phyloP scores from a whole-genome alignment of 2,113 vertebrate genomes.

The Aegithalos caudatus region DNA sequence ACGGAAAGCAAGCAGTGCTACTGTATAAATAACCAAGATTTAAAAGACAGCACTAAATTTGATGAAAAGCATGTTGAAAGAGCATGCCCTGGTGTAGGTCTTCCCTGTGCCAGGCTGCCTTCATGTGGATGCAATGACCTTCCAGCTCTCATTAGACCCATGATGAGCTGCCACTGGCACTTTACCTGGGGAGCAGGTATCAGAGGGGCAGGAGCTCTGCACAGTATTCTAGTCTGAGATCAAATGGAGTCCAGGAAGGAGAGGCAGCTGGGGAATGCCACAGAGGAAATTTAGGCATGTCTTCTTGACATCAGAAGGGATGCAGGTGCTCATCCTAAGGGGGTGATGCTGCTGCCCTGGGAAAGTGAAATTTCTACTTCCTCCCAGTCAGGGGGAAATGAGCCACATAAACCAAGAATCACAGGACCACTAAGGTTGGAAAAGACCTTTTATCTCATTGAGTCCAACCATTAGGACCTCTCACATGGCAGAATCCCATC shows the following conservation, averaged over 20 bases:
- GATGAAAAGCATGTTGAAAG: background rate
- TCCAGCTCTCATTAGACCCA: background rate
- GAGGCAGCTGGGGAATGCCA: background rate
- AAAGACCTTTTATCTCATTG: background rate
- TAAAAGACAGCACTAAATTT: background rate
- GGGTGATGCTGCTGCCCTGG: background rate
- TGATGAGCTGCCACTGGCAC: background rate
- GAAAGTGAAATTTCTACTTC: background rate
- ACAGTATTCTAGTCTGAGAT: background rate
- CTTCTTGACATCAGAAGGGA: background rate
- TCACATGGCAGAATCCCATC: background rate
- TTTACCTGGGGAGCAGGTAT: rapidly evolving
- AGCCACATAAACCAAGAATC: background rate
- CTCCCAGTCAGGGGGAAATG: background rate
- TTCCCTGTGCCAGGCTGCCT: background rate
- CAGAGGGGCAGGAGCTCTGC: background rate
- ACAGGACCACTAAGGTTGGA: rapidly evolving
- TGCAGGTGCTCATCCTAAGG: rapidly evolving
- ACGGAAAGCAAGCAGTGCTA: background rate
- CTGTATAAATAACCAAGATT: background rate
- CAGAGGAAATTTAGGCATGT: background rate
- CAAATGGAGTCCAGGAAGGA: background rate
- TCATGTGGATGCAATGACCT: background rate
- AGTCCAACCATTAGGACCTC: background rate
- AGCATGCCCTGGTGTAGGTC: rapidly evolving